A percentile compares a stretch with the other conserved stretches of the same genome.
phyloP scores from a whole-genome alignment of 2,113 vertebrate genomes.

The Charina bottae region DNA sequence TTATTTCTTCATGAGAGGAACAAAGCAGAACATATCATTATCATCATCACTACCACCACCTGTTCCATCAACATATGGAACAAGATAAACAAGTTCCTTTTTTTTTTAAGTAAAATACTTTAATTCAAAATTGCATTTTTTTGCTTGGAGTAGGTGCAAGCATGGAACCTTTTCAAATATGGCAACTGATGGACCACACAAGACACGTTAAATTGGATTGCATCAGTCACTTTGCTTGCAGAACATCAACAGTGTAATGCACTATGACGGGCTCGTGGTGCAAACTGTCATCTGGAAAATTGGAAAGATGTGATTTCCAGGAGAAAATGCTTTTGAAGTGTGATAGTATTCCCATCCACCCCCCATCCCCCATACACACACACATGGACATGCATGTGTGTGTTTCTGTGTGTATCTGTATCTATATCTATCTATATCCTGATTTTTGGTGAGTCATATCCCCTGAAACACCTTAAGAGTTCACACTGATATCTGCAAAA shows the following conservation, averaged over 20 bases:
- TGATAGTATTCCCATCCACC: slow-evolving; percentile 17
- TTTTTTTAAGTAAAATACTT: not conserved
- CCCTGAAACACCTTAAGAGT: slow-evolving; percentile 4
- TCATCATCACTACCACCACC: not conserved
- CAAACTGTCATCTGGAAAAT: slow-evolving; percentile 65
- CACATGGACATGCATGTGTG: not conserved
- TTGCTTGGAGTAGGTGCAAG: not conserved
- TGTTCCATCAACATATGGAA: not conserved
- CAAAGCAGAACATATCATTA: not conserved
- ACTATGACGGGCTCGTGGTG: slow-evolving; percentile 58
- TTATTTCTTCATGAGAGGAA: not conserved
- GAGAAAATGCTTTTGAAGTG: slow-evolving; percentile 56
- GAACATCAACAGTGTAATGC: slow-evolving; percentile 55
- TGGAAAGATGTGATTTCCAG: slow-evolving; percentile 64
- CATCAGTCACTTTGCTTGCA: slow-evolving; percentile 60
- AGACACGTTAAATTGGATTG: slow-evolving; percentile 62
- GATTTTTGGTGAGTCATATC: not conserved
- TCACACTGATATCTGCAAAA: not conserved
- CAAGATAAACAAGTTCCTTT: not conserved
- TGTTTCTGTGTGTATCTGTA: too few relatives aligned
- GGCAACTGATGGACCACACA: slow-evolving; percentile 60
- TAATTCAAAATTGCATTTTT: not conserved
- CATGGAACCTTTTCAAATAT: slow-evolving; percentile 37
- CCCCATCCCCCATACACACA: too few relatives aligned
- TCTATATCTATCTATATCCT: too few relatives aligned